phyloP scores from a whole-genome alignment of 2,797 vertebrate genomes.

The Alectoris magna region DNA sequence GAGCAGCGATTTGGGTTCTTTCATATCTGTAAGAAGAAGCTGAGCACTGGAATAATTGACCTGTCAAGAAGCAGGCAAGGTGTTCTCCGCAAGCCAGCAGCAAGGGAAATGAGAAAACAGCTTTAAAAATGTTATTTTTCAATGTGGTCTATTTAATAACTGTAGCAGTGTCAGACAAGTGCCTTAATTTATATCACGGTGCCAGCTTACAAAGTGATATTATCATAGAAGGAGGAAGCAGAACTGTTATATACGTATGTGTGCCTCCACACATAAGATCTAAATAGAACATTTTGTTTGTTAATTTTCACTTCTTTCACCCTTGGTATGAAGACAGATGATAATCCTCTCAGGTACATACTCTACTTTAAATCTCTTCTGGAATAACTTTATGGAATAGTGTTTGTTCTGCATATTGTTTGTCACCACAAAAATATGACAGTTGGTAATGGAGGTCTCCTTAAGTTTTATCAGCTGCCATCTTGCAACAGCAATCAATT shows the following conservation, averaged over 20 bases:
- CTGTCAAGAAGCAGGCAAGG: slow-evolving; percentile 88
- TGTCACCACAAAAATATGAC: not conserved
- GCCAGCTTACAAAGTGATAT: slow-evolving; percentile 36
- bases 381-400: not conserved
- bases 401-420: not conserved
- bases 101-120: slow-evolving; percentile 87
- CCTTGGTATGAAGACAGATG: not conserved
- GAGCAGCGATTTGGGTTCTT: slow-evolving; percentile 84
- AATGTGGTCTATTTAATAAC: slow-evolving; percentile 75
- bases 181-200: slow-evolving; percentile 68
- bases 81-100: slow-evolving; percentile 78
- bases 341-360: not conserved
- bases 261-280: not conserved
- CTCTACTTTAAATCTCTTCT: not conserved
- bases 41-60: slow-evolving; percentile 89
- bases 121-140: slow-evolving; percentile 88
- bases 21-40: slow-evolving; percentile 73
- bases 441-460: not conserved
- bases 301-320: not conserved
- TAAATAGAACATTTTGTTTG: not conserved
- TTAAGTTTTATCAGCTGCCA: not conserved
- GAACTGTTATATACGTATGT: not conserved
- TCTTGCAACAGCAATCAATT: not conserved
- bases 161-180: slow-evolving; percentile 59
- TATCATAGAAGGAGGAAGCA: slow-evolving; percentile 10